Evolutionary conservation across 92 coral and sea anemone species (phyloP).

Genomic region (Bergia sp.): DNA sequence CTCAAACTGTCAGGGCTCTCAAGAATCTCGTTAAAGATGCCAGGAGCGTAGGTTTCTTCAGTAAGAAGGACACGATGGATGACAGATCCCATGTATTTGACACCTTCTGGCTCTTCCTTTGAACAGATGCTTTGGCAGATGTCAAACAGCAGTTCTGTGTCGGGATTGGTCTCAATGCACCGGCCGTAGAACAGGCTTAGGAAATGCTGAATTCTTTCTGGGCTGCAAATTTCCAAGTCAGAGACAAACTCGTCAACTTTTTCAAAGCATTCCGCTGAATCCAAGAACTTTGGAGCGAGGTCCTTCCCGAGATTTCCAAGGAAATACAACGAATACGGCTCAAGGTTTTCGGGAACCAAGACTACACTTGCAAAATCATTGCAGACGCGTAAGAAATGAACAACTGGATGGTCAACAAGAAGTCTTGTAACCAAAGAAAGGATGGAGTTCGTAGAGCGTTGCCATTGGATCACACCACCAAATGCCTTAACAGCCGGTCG

Average conservation of each 20-base stretch:
- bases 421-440: slow-evolving; percentile 75
- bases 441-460: slow-evolving; percentile 59
- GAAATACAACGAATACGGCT: slow-evolving; percentile 62
- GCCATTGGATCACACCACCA: slow-evolving; percentile 74
- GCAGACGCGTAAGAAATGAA: slow-evolving; percentile 82
- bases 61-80: slow-evolving; percentile 73
- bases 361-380: slow-evolving; percentile 79
- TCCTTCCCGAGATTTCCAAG: slow-evolving; percentile 69
- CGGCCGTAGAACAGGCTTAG: slow-evolving; percentile 77
- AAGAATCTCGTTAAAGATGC: slow-evolving; percentile 69
- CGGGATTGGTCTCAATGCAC: slow-evolving; percentile 90
- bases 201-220: slow-evolving; percentile 67
- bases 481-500: slow-evolving; percentile 32
- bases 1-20: slow-evolving; percentile 46
- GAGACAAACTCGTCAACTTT: slow-evolving; percentile 49
- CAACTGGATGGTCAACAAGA: slow-evolving; percentile 60
- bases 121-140: slow-evolving; percentile 74
- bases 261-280: slow-evolving; percentile 68
- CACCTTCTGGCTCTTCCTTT: slow-evolving; percentile 53
- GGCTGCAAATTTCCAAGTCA: slow-evolving; percentile 49
- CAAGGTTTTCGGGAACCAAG: slow-evolving; percentile 52
- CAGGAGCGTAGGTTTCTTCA: slow-evolving; percentile 68
- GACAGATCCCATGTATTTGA: slow-evolving; percentile 76
- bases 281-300: slow-evolving; percentile 65
- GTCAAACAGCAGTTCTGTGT: slow-evolving; percentile 66